A percentile compares a stretch with the other conserved stretches of the same genome.
These are phyloP conservation scores for Pholis gunnellus DNA, from an alignment of 2,113 vertebrate genomes.

Conservation along the genomic window DNA sequence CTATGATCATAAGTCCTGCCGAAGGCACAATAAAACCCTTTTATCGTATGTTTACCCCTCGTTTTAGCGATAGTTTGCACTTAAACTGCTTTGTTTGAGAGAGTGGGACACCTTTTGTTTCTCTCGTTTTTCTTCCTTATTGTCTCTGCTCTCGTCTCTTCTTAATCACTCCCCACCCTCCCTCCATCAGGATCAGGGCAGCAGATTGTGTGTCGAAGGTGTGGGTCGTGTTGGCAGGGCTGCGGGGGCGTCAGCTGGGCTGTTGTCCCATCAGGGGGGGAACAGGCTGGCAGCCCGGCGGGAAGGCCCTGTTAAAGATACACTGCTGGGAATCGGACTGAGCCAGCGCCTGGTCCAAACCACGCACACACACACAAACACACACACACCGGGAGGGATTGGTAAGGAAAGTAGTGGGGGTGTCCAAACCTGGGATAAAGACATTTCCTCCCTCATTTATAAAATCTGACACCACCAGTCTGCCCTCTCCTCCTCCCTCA, in stretches of 20 bases:
- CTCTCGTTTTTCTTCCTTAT: slow-evolving; percentile 69
- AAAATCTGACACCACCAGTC: slow-evolving; percentile 87
- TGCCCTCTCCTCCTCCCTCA: slow-evolving; percentile 65
- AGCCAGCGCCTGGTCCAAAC: slow-evolving; percentile 62
- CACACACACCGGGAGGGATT: slow-evolving; percentile 39
- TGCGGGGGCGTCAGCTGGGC: slow-evolving; percentile 95
- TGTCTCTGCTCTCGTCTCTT: slow-evolving; percentile 67
- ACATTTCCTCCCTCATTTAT: slow-evolving; percentile 94
- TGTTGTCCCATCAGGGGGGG: slow-evolving; percentile 91
- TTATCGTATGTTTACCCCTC: neutral
- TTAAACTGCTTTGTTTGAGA: slow-evolving; percentile 21
- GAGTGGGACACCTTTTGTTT: slow-evolving; percentile 28
- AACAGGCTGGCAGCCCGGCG: slow-evolving; percentile 96
- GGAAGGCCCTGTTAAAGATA: slow-evolving; percentile 94
- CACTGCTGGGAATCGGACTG: slow-evolving; percentile 93
- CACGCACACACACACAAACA: slow-evolving; percentile 45
- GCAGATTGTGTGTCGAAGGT: slow-evolving; percentile 92
- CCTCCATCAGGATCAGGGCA: slow-evolving; percentile 78
- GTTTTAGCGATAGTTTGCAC: neutral
- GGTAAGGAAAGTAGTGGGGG: slow-evolving; percentile 76
- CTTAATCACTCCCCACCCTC: slow-evolving; percentile 52
- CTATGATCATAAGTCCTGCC: neutral
- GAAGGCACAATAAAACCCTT: neutral
- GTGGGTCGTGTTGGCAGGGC: slow-evolving; percentile 89
- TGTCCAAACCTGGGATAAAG: slow-evolving; percentile 89